phyloP scores from a whole-genome alignment of 2,888 invertebrate genomes.

The Phaedon cochleariae region DNA sequence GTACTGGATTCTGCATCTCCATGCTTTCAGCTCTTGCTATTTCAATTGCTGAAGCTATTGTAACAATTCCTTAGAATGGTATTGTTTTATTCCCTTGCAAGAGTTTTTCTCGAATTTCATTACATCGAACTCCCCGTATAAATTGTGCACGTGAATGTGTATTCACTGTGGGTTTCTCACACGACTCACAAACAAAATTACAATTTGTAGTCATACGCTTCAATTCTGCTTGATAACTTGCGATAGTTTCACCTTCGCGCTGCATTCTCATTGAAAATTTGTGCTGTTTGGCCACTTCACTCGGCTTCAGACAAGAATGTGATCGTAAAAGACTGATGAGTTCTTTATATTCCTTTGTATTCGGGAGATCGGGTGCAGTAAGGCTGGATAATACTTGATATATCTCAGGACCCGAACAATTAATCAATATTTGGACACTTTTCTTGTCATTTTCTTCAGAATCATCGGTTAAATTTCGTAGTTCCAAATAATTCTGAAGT shows the following conservation, averaged over 20 bases:
- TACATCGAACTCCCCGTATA: slow-evolving; percentile 14
- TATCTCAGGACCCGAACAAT: slow-evolving; percentile 26
- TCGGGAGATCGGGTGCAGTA: slow-evolving; percentile 26
- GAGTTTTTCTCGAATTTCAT: slow-evolving; percentile 3
- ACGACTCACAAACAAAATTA: slow-evolving; percentile 24
- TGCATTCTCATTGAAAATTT: slow-evolving; percentile 32
- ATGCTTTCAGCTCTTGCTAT: slow-evolving; percentile 9
- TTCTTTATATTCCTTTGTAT: slow-evolving; percentile 12
- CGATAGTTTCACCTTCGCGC: slow-evolving; percentile 27
- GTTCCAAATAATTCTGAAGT: neutral
- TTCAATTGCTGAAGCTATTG: slow-evolving; percentile 9
- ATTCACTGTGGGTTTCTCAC: slow-evolving; percentile 19
- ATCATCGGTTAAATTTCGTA: neutral
- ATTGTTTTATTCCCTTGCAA: slow-evolving; percentile 12
- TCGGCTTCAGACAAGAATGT: neutral
- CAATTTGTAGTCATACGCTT: slow-evolving; percentile 28
- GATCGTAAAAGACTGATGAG: neutral
- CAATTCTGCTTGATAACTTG: slow-evolving; percentile 25
- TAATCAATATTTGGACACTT: slow-evolving; percentile 9
- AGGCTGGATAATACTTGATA: slow-evolving; percentile 24
- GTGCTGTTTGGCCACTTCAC: slow-evolving; percentile 31
- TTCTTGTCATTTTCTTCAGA: neutral
- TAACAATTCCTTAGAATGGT: slow-evolving; percentile 6
- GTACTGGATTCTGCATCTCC: neutral
- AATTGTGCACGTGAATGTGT: slow-evolving; percentile 22